phyloP scores from a whole-genome alignment of 2,888 invertebrate genomes.

The Leptopilina drosophilae region DNA sequence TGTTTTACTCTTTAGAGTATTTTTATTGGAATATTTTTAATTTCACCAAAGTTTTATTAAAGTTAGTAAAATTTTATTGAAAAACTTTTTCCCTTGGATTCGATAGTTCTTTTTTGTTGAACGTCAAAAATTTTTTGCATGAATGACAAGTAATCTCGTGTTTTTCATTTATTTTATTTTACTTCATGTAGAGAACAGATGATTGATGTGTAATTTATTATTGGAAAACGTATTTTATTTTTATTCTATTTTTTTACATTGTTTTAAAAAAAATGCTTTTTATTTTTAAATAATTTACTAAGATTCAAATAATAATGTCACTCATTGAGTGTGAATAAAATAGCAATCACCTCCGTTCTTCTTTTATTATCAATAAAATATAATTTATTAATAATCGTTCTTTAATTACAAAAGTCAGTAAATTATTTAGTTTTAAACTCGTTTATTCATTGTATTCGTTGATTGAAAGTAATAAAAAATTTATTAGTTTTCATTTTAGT shows the following conservation, averaged over 20 bases:
- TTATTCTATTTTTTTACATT: not conserved
- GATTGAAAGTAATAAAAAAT: too few species aligned
- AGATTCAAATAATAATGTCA: too few species aligned
- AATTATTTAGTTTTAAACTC: too few species aligned
- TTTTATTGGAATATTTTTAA: not conserved
- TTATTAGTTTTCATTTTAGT: too few species aligned
- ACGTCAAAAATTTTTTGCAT: slow-evolving; percentile 6
- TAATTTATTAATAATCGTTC: too few species aligned
- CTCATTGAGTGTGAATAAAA: too few species aligned
- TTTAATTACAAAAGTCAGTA: too few species aligned
- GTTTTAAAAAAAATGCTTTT: too few species aligned
- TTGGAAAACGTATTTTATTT: not conserved
- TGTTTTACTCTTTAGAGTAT: not conserved
- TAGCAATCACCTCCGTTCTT: too few species aligned
- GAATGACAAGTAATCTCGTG: not conserved
- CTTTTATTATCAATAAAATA: too few species aligned
- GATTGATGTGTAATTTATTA: not conserved
- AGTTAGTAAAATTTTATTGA: not conserved
- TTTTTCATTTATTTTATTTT: not conserved
- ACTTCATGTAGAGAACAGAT: not conserved
- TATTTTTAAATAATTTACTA: too few species aligned
- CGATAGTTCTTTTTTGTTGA: not conserved
- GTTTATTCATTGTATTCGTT: too few species aligned
- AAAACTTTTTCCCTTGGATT: not conserved
- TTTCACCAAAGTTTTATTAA: not conserved